These are phyloP conservation scores for Subanguina moxae DNA, from an alignment of 1,140 invertebrate genomes.

Conservation along the genomic window DNA sequence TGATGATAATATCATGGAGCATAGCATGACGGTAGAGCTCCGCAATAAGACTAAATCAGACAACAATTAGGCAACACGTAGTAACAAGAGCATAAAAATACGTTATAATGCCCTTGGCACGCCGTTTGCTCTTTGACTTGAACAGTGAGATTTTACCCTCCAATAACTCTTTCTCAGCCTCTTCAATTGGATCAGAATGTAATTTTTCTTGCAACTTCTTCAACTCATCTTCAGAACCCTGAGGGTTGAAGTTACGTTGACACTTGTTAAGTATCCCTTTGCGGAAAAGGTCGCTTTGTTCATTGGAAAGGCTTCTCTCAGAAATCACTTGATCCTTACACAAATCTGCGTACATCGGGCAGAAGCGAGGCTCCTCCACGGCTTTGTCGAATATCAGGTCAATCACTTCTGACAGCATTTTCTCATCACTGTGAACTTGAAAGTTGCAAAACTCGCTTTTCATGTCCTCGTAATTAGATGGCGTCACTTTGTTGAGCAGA, in stretches of 20 bases:
- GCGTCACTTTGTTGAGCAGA: slow-evolving; percentile 55
- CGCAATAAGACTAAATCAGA: neutral
- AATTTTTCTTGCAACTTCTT: slow-evolving; percentile 14
- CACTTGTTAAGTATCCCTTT: slow-evolving; percentile 29
- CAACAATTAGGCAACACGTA: too few species aligned
- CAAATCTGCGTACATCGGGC: slow-evolving; percentile 50
- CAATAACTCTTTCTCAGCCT: neutral
- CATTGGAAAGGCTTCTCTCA: neutral
- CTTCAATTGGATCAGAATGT: slow-evolving; percentile 9
- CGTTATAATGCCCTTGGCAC: neutral
- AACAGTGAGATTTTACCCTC: neutral
- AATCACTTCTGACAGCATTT: slow-evolving; percentile 8
- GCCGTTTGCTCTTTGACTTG: neutral
- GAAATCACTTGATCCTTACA: slow-evolving; percentile 48
- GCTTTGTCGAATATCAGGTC: slow-evolving; percentile 57
- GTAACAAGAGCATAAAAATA: neutral
- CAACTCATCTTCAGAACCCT: slow-evolving; percentile 22
- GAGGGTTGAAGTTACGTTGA: slow-evolving; percentile 36
- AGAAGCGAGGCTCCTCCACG: slow-evolving; percentile 57
- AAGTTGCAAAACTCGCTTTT: slow-evolving; percentile 42
- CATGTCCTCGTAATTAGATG: slow-evolving; percentile 46
- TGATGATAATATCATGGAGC: too few species aligned
- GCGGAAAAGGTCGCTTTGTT: slow-evolving; percentile 10
- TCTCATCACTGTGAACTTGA: slow-evolving; percentile 34
- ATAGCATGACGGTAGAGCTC: neutral